A percentile compares a stretch with the other conserved stretches of the same genome.
These are phyloP conservation scores for Sebastes cheni DNA, from an alignment of 2,797 vertebrate genomes.

Conservation along the genomic window DNA sequence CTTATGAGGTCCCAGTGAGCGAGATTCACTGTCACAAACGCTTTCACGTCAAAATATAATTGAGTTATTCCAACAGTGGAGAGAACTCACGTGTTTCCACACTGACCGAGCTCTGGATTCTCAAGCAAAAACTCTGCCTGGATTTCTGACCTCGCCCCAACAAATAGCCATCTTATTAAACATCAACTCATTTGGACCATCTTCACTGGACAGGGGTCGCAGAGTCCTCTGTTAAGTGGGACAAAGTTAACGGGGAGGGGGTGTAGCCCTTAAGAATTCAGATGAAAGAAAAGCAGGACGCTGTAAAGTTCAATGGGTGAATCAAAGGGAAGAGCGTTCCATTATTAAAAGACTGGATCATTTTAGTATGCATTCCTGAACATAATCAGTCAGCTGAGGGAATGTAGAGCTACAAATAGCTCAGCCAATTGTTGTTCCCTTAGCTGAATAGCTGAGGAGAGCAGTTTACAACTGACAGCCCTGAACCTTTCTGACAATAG, in stretches of 20 bases:
- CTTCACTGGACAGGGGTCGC: constrained; percentile 8
- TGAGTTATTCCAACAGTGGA: constrained; percentile 56
- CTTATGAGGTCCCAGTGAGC: constrained; percentile 64
- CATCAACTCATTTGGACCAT: constrained; percentile 18
- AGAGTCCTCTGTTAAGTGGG: constrained; percentile 8
- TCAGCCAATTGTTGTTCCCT: constrained; percentile 66
- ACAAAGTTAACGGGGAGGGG: neutral
- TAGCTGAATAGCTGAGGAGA: constrained; percentile 70
- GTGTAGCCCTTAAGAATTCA: neutral
- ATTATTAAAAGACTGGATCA: constrained; percentile 55
- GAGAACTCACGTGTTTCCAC: constrained; percentile 53
- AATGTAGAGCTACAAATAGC: constrained; percentile 68
- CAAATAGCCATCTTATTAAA: constrained; percentile 56
- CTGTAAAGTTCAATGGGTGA: constrained; percentile 18
- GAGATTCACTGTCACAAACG: constrained; percentile 71
- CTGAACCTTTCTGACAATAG: constrained; percentile 54
- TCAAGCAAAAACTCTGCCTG: constrained; percentile 17
- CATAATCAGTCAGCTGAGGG: constrained; percentile 61
- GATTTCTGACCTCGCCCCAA: constrained; percentile 44
- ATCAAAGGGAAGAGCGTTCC: constrained; percentile 10
- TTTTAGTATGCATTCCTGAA: constrained; percentile 68
- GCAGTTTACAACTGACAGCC: constrained; percentile 62
- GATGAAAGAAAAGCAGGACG: neutral
- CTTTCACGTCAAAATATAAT: constrained; percentile 73
- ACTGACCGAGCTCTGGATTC: constrained; percentile 45